Base-by-base conservation (phyloP, 2,113 vertebrate genomes). In the Motacilla tschutschensis region DNA sequence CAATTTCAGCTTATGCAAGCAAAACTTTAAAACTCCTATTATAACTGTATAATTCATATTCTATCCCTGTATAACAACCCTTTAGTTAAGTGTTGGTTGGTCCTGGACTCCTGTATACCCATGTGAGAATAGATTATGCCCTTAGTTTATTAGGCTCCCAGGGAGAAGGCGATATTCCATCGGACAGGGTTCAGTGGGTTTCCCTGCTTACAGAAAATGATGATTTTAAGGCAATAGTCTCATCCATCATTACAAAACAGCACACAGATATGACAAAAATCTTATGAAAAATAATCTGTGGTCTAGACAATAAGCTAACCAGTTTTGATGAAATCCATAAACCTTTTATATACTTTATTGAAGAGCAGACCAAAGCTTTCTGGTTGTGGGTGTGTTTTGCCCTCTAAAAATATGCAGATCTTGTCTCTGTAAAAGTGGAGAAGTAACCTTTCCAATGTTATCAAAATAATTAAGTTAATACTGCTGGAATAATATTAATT, bases 281-380 rank as follows among this genome's bases (percentile, higher is more conserved):
- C 74, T 88, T 85, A 80, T 69, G 93, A 91, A 93, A 93, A 93
- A 91, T 93, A 90, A 93, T 88, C 65, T 87, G 43, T 85, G 72
- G 46, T 93, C 82, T 80, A 85, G 92, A 80, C 85, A 94, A 87
- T 83, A 92, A 92, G 82, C 81, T 87, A 88, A 93, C 85, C 57
- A 65, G 76, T 83, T 88, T 25, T 89, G 84, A 87, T 93, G 69
- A 94, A 93, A 93, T 69, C 87, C 62, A 83, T 90, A 88, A 93
- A 75, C 65, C 79, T 90, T 93, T 87, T 83, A 50, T 87, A 50
- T 71, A 35, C 46, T 78, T 8, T 67, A 31, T 12, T 60, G 81
- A 83, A 83, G 46, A 86, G 38, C 46, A 91, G 46, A 87, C 41
- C 13, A 85, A 85, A 78, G 41, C 38, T 74, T 91, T 77, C 62